Evolutionary conservation across 2,113 vertebrate genomes (phyloP).

Genomic region (Ceyx cyanopectus): DNA sequence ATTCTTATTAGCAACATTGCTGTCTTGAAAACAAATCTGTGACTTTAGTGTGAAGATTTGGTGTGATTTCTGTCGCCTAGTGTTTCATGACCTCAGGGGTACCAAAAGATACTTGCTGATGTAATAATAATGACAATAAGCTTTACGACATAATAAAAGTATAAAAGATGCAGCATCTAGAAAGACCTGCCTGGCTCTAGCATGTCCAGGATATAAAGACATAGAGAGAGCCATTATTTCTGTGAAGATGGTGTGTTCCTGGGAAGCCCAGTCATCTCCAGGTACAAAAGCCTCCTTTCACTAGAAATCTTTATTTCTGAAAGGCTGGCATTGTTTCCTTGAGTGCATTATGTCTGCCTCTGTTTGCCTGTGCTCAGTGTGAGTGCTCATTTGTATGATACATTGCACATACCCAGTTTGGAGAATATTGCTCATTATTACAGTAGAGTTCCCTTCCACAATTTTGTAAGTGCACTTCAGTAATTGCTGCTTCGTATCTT

Average conservation of each 20-base stretch:
- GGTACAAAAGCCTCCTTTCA: neutral
- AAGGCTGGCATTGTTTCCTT: neutral
- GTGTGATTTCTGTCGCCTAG: neutral
- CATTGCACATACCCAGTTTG: neutral
- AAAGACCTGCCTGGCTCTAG: neutral
- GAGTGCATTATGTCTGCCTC: neutral
- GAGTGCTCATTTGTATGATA: conserved; percentile 38
- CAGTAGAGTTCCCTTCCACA: neutral
- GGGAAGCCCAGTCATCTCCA: neutral
- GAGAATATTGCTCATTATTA: conserved; percentile 9
- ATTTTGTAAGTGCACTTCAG: conserved; percentile 27
- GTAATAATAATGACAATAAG: neutral
- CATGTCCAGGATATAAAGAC: neutral
- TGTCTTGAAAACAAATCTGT: neutral
- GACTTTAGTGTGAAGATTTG: neutral
- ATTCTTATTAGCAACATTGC: neutral
- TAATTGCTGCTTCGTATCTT: conserved; percentile 19
- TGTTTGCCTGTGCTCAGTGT: neutral
- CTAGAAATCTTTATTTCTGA: neutral
- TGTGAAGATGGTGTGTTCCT: neutral
- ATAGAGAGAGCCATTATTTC: neutral
- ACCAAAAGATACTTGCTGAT: neutral
- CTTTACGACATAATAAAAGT: neutral
- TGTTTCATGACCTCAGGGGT: neutral
- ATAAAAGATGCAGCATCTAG: neutral